Evolutionary conservation across 30 jellyfish, hydroid and myxozoan genomes (phyloP), one percentile per base, ranked within the genome.

Genomic region (Catostylus mosaicus): DNA sequence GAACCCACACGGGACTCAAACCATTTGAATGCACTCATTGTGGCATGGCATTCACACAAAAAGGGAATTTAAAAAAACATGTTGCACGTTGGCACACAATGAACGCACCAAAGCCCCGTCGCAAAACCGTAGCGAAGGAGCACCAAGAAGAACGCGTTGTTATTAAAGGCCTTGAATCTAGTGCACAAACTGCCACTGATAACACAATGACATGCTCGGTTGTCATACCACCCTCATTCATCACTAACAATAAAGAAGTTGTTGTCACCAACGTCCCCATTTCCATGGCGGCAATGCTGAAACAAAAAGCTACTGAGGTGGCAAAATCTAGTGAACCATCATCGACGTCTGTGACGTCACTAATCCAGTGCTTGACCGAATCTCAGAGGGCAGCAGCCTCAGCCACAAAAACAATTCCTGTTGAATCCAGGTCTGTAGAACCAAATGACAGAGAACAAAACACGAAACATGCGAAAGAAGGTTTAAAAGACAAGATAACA

Each of bases 31-130:
- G 96, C 75, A 73, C 83, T 12, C 72, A 86, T 26, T 86, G 96
- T 76, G 96, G 89, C n/a, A 86, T 86, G 96, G 89, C 96, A 1
- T 86, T 86, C 59, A 66, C 85, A 0, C 96, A 86, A 72, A 64
- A 67, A 40, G 96, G 96, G 30, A 86, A 86, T 61, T 45, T 86
- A 33, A 86, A 76, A 29, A 86, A 86, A 86, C 96, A 86, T 40
- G 68, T 67, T 0, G 66, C 54, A 20, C 96, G 96, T 24, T 86
- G 88, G 80, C 96, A 86, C 33, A 37, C 96, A 11, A 43, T 36
- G 19, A 72, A 78, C 57, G 86, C 84, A 0, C 64, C 89, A 19
- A 85, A 47, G 60, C 24, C 75, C 12, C 78, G 74, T 72, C 80
- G 86, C 61, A 67, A 75, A 38, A 26, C 79, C 6, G 43, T 50